Conservation (phyloP, 2,113 vertebrate species). For the Oryctolagus cuniculus region DNA sequence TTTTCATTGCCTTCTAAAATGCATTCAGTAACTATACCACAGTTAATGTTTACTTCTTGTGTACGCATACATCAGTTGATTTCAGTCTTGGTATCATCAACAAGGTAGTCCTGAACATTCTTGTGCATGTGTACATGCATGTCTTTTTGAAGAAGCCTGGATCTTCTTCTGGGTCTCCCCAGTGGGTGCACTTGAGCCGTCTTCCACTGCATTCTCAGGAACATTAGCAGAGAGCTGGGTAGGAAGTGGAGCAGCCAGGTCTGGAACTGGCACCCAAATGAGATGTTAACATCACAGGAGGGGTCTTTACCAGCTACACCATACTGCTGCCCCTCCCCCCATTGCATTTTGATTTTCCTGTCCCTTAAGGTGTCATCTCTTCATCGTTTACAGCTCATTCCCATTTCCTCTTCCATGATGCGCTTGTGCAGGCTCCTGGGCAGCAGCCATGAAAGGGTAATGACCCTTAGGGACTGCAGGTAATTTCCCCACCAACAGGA, state of each 20-base stretch:
- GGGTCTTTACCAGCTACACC: no score
- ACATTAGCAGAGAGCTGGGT: no score
- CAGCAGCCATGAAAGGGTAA: neutral
- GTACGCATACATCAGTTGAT: neutral
- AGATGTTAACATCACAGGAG: no score
- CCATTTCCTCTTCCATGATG: neutral
- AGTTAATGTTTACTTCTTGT: neutral
- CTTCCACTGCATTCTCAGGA: no score
- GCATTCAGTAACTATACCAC: neutral
- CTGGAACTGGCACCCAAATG: no score
- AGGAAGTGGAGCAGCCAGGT: no score
- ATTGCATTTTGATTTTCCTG: neutral
- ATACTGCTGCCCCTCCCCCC: no score
- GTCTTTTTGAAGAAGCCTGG: neutral
- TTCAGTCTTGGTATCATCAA: neutral
- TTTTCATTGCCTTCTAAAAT: neutral
- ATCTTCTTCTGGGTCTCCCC: no score
- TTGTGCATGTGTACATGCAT: no score
- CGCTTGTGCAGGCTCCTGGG: no score
- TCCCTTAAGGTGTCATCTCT: neutral
- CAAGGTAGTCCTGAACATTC: neutral
- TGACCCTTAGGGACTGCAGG: neutral
- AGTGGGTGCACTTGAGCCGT: no score
- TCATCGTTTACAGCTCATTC: neutral
- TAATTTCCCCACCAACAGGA: neutral